phyloP scores from a whole-genome alignment of 2,113 vertebrate genomes.

The Columbina picui region DNA sequence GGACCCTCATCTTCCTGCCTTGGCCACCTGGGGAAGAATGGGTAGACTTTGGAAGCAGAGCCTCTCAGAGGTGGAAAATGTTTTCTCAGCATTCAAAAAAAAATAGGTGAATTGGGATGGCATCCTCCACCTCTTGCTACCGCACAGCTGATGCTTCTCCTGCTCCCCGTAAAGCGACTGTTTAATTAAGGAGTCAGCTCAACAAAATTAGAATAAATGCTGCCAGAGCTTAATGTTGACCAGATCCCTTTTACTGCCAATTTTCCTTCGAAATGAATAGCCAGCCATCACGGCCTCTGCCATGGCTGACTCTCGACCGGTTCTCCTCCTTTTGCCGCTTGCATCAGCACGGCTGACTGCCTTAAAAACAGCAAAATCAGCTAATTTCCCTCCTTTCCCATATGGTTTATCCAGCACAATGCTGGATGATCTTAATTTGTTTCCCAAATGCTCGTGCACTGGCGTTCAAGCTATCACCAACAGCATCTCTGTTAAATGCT shows the following conservation, averaged over 20 bases:
- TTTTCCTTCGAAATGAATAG: slow-evolving; percentile 29
- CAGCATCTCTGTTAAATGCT: not conserved
- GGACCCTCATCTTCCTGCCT: not conserved
- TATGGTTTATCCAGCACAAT: not conserved
- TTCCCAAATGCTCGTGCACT: not conserved
- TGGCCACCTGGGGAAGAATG: accelerated
- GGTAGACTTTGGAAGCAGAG: not conserved
- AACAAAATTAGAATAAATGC: slow-evolving; percentile 20
- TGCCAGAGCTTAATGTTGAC: not conserved
- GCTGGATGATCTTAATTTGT: not conserved
- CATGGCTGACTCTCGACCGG: not conserved
- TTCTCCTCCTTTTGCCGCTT: not conserved
- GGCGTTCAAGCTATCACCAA: not conserved
- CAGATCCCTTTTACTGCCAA: slow-evolving; percentile 6
- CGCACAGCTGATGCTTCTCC: not conserved
- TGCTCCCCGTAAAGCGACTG: not conserved
- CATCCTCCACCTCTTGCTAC: not conserved
- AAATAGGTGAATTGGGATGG: not conserved
- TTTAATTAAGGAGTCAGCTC: slow-evolving; percentile 36
- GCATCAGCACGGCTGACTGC: not conserved
- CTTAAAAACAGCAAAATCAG: slow-evolving; percentile 1
- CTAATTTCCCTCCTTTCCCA: not conserved
- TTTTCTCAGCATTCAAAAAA: not conserved
- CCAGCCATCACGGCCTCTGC: not conserved
- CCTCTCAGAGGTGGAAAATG: not conserved